Base-by-base conservation (phyloP, 64 coral and sea anemone genomes). In the Platygyra sinensis region DNA sequence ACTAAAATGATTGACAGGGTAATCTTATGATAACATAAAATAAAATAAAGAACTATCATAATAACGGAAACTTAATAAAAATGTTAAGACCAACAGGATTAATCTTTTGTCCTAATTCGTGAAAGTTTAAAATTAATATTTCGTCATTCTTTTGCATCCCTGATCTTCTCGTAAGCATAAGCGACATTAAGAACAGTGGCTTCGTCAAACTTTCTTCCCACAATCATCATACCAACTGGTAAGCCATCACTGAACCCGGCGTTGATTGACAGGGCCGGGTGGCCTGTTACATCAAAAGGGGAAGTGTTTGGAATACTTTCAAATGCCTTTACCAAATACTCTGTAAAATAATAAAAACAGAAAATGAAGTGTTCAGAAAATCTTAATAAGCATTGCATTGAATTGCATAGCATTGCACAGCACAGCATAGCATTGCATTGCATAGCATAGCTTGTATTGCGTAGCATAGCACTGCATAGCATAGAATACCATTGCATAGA, bases 201-300 rank as follows among this genome's bases (percentile, higher is more conserved):
- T 14, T 96, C 94, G 30, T 96, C 94, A 86, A 96, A 96, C 55
- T 86, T 89, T 38, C 59, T 83, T 83, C 86, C 94, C 15, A 92
- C 67, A 69, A 96, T 96, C 94, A 96, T 92, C 80, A 96, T 92
- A 4, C 94, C 94, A 55, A 96, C 86, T 65, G 94, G 94, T n/a
- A 92, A 88, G 25, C 90, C 77, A 17, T 76, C 64, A 19, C 86
- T 84, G 75, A 84, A 89, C 17, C 86, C 86, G 1, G 89, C 86
- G 80, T 96, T 86, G 50, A 93, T 83, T 51, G 86, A 60, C 62
- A 91, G 55, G 9, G 94, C 78, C 63, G 90, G 90, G 78, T 90
- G 93, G 54, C 93, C 93, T 19, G 88, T 80, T 22, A 94, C 62
- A 50, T 94, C 81, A 22, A 77, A 79, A 5, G 77, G 63, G 8